Evolutionary conservation across 2,113 vertebrate species (phyloP), one percentile per base, ranked within the genome.

Genomic region (Corynorhinus townsendii): DNA sequence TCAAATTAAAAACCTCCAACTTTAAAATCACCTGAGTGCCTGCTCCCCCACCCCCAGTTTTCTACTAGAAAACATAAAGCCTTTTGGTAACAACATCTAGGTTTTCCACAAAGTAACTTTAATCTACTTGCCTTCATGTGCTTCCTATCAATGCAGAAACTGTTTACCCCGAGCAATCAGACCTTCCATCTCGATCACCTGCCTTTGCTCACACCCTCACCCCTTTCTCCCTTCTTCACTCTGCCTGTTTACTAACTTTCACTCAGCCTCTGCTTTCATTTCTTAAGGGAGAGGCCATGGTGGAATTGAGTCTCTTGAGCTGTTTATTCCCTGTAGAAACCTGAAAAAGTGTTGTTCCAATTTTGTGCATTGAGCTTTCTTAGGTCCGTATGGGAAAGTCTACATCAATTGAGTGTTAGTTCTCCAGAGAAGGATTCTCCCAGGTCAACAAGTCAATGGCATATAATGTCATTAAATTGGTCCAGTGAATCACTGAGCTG

Each of bases 261-360:
- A 68, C 33, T 76, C 20, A 71, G 1, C 28, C 69, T 83, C 35
- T 69, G 35, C 22, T 76, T 88, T 93, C 59, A 71, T 59, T 56
- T 82, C 28, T 62, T 75, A 92, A 38, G 54, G 54, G 49, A 4
- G 43, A 85, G 11, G 22, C 72, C 71, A 71, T 75, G 68, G 73
- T 86, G 73, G 84, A 94, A 91, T 86, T 83, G 33, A 75, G n/a
- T 86, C 80, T 94, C 91, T 17, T 80, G 87, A 96, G 38, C 28
- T n/a, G 24, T 79, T 90, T 93, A 91, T 93, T 93, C 93, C 79
- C 83, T 45, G 3, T 59, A 75, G 49, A 93, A 35, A 40, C 14
- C 28, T 28, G 24, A 56, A 77, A 38, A 54, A 89, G 17, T 45
- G 5, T 11, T 75, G 28, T 14, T 83, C 17, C 52, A 80, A 26